These are phyloP conservation scores for Micrasema minimum DNA, from an alignment of 1,140 invertebrate species.

Conservation along the genomic window DNA sequence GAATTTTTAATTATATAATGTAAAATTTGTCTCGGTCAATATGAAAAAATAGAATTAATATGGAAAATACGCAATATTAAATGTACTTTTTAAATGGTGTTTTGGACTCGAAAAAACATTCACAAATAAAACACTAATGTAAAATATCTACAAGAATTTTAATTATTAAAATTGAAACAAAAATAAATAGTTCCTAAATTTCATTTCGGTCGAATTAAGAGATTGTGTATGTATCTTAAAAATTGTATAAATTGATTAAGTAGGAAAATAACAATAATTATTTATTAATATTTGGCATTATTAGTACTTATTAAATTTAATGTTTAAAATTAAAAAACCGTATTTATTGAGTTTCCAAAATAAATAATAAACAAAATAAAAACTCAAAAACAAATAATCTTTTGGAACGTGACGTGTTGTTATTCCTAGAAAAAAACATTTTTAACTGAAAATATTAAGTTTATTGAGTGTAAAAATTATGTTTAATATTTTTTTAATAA, in stretches of 20 bases:
- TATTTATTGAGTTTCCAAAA: constrained; percentile 54
- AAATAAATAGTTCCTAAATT: constrained; percentile 47
- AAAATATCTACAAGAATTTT: not conserved
- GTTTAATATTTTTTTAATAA: constrained; percentile 39
- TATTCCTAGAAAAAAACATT: constrained; percentile 48
- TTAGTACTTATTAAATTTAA: constrained; percentile 36
- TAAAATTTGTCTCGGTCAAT: constrained; percentile 50
- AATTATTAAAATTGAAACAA: constrained; percentile 38
- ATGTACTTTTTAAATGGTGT: not conserved
- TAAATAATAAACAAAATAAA: constrained; percentile 31
- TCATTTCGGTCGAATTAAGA: constrained; percentile 27
- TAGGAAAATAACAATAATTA: constrained; percentile 39
- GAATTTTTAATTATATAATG: constrained; percentile 30
- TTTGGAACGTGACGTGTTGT: constrained; percentile 53
- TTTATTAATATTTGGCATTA: constrained; percentile 47
- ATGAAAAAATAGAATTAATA: not conserved
- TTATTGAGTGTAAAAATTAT: constrained; percentile 38
- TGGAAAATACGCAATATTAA: constrained; percentile 29
- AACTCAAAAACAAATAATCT: constrained; percentile 40
- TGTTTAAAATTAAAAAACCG: constrained; percentile 41
- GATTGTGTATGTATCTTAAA: constrained; percentile 15
- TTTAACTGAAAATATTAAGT: constrained; percentile 43
- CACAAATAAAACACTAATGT: too few species aligned
- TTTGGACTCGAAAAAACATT: not conserved
- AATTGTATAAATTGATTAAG: constrained; percentile 40